Conservation (phyloP, 2,113 vertebrate genomes). For the Charadrius vociferus region DNA sequence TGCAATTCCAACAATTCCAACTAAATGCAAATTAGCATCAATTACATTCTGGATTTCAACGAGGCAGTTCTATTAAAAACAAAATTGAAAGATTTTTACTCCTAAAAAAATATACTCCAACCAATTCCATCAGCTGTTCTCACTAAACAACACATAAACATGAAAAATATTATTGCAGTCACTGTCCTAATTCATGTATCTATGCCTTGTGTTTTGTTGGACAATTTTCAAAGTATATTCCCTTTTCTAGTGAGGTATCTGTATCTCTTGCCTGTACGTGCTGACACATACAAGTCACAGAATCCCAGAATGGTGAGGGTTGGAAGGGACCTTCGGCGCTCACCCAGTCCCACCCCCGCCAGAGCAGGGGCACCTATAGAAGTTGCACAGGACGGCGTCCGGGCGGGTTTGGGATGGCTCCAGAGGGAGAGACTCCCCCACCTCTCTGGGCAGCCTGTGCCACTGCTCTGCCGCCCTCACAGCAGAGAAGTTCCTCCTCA, state of each 20-base stretch:
- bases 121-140: background rate
- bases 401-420: no score
- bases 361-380: no score
- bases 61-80: constrained; percentile 84
- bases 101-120: background rate
- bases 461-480: no score
- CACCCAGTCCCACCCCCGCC: no score
- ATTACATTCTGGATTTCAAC: constrained; percentile 85
- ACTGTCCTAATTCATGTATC: background rate
- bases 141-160: background rate
- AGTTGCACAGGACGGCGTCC: no score
- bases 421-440: no score
- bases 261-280: background rate
- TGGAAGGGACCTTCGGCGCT: no score
- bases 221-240: background rate
- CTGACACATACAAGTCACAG: background rate
- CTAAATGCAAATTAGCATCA: constrained; percentile 86
- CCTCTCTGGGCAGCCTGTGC: no score
- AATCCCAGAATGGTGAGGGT: no score
- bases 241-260: background rate
- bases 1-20: constrained; percentile 92
- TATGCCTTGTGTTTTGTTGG: background rate
- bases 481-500: no score
- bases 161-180: background rate
- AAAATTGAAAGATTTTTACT: background rate